phyloP scores from a whole-genome alignment of 2,888 invertebrate species.

The Drosophila dives region DNA sequence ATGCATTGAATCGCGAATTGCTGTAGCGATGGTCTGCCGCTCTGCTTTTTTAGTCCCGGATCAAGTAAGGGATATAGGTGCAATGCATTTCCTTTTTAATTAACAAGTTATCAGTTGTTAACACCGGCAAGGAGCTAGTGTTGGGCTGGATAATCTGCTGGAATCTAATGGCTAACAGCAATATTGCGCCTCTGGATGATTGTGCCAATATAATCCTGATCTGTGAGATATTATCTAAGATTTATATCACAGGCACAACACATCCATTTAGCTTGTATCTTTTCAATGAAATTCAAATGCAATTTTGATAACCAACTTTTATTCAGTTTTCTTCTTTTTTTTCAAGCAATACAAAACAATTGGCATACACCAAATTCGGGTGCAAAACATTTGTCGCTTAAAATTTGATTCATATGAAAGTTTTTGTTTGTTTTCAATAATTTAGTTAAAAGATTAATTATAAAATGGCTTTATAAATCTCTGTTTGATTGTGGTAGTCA shows the following conservation, averaged over 20 bases:
- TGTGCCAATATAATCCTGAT: conserved; percentile 85
- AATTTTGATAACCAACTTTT: conserved; percentile 38
- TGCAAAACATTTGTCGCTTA: conserved; percentile 14
- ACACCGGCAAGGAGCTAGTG: conserved; percentile 85
- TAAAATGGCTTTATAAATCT: conserved; percentile 16
- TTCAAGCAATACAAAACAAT: conserved; percentile 45
- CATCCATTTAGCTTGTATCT: neutral
- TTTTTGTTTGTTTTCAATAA: conserved; percentile 19
- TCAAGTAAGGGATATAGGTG: conserved; percentile 15
- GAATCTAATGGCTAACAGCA: conserved; percentile 70
- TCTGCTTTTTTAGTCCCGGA: conserved; percentile 88
- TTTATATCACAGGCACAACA: neutral
- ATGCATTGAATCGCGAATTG: conserved; percentile 76
- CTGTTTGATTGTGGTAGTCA: conserved; percentile 10
- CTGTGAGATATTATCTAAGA: neutral
- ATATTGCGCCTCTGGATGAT: conserved; percentile 85
- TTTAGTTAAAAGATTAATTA: conserved; percentile 4
- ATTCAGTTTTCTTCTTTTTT: conserved; percentile 29
- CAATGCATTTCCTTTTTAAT: neutral
- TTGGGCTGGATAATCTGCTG: conserved; percentile 86
- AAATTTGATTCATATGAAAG: neutral
- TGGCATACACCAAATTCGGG: conserved; percentile 14
- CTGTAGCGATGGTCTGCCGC: conserved; percentile 86
- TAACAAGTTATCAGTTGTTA: conserved; percentile 48
- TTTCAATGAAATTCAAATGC: conserved; percentile 1